phyloP scores from a whole-genome alignment of 1,140 invertebrate genomes.

The Leptinotarsa lineolata region DNA sequence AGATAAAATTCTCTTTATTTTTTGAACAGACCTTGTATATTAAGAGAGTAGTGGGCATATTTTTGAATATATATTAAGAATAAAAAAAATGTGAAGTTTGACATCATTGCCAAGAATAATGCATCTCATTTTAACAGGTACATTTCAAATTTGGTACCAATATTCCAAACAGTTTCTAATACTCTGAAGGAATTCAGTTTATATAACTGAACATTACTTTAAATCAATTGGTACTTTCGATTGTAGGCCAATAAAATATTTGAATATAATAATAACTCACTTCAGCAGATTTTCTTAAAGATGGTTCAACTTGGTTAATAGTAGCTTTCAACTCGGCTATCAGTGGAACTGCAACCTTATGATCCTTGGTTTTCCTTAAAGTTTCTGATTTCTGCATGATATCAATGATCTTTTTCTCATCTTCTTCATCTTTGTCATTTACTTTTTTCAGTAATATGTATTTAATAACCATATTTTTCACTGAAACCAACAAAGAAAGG shows the following conservation, averaged over 20 bases:
- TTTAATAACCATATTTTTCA: conserved; percentile 39
- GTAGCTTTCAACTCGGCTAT: conserved; percentile 35
- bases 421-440: conserved; percentile 30
- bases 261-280: conserved; percentile 24
- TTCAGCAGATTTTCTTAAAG: conserved; percentile 33
- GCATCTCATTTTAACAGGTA: too few relatives aligned
- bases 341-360: conserved; percentile 30
- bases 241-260: not conserved
- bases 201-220: too few relatives aligned
- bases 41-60: too few relatives aligned
- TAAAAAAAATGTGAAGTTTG: too few relatives aligned
- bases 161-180: too few relatives aligned
- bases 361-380: conserved; percentile 34
- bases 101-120: too few relatives aligned
- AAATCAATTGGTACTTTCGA: too few relatives aligned
- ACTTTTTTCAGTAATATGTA: conserved; percentile 37
- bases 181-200: too few relatives aligned
- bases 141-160: too few relatives aligned
- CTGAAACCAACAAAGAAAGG: conserved; percentile 31
- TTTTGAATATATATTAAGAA: too few relatives aligned
- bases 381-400: conserved; percentile 33
- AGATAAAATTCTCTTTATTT: too few relatives aligned
- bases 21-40: too few relatives aligned
- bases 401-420: conserved; percentile 34
- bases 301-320: conserved; percentile 36